Evolutionary conservation across 2,888 invertebrate species (phyloP).

Genomic region (Heliconius hortense): DNA sequence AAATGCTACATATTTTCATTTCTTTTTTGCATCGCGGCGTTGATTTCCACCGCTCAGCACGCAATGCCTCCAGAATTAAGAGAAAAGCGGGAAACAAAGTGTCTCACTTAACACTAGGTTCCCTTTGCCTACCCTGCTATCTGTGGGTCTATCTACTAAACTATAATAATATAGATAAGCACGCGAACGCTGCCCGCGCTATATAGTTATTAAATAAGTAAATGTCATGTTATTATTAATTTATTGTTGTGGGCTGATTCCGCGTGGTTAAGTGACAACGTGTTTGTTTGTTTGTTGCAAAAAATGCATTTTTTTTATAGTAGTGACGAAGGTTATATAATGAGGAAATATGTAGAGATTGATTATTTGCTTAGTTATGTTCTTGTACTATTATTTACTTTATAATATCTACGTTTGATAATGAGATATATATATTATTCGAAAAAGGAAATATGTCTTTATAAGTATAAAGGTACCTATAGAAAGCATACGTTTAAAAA

Average conservation of each 20-base stretch:
- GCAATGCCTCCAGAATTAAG: too few species aligned
- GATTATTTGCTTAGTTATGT: background rate
- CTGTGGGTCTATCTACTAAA: too few species aligned
- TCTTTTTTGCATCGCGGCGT: too few species aligned
- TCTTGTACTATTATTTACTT: too few species aligned
- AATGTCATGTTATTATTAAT: conserved; percentile 12
- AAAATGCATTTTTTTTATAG: background rate
- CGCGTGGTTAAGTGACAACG: conserved; percentile 39
- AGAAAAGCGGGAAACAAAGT: too few species aligned
- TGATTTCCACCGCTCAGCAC: too few species aligned
- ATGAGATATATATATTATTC: background rate
- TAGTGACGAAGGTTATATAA: background rate
- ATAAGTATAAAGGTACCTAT: too few species aligned
- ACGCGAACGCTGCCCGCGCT: background rate
- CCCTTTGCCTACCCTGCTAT: too few species aligned
- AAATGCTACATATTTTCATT: too few species aligned
- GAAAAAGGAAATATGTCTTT: background rate
- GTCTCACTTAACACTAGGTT: too few species aligned
- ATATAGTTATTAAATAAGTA: background rate
- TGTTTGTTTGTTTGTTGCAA: conserved; percentile 21
- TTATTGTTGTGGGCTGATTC: conserved; percentile 38
- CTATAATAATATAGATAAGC: background rate
- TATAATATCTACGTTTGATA: too few species aligned
- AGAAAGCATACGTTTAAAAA: too few species aligned
- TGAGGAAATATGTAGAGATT: background rate